Conservation (phyloP, 1,140 invertebrate species). For the Delia radicum region DNA sequence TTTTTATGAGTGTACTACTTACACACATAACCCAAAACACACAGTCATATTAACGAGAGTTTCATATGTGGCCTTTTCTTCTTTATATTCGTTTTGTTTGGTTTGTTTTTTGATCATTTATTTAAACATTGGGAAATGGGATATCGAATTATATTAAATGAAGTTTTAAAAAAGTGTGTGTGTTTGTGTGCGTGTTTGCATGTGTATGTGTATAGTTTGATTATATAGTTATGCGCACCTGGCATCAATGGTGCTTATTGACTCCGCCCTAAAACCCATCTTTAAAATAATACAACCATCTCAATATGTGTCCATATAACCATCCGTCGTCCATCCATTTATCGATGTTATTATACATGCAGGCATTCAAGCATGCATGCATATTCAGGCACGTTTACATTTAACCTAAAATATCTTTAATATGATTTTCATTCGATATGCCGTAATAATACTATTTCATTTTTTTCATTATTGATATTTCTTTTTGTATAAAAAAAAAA, state of each 20-base stretch:
- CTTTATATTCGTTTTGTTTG: too few relatives aligned
- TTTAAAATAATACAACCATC: background rate
- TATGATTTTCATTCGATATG: background rate
- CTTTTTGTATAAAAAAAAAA: background rate
- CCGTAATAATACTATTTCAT: background rate
- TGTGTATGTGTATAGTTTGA: background rate
- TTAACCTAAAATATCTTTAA: background rate
- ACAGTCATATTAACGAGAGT: too few relatives aligned
- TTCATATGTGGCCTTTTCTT: too few relatives aligned
- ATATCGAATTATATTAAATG: background rate
- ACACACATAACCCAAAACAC: too few relatives aligned
- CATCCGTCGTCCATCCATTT: background rate
- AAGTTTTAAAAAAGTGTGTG: background rate
- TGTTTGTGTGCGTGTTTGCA: background rate
- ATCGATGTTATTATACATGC: background rate
- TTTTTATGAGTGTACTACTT: too few relatives aligned
- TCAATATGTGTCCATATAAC: background rate
- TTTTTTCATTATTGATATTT: background rate
- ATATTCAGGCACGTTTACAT: background rate
- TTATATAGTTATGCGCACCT: conserved; percentile 11
- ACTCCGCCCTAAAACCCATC: conserved; percentile 22
- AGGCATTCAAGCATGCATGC: background rate
- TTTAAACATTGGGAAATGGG: background rate
- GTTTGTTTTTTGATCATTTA: background rate
- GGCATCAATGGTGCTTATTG: conserved; percentile 15